These are phyloP conservation scores for Antechinus stuartii DNA, from an alignment of 2,113 vertebrate genomes.

Conservation along the genomic window DNA sequence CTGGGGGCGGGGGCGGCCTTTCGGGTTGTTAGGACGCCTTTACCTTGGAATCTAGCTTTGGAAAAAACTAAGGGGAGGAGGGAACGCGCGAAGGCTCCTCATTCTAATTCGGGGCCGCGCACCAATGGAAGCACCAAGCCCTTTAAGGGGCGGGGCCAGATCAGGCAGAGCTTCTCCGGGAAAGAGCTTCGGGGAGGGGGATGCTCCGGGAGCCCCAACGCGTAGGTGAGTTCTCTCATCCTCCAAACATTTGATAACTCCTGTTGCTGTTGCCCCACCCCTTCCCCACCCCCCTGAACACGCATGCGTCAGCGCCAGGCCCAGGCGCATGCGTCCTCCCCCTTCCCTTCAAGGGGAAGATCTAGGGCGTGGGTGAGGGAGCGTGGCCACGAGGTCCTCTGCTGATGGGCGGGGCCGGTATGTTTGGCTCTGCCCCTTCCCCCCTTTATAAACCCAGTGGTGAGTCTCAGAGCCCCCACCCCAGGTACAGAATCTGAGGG, in stretches of 20 bases:
- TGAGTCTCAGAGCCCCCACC: too few species aligned
- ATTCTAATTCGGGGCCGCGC: not conserved
- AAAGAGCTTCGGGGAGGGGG: not conserved
- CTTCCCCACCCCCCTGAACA: not conserved
- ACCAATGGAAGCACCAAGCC: not conserved
- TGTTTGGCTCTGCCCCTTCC: too few species aligned
- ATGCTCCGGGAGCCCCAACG: not conserved
- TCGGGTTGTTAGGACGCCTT: not conserved
- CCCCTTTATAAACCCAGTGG: too few species aligned
- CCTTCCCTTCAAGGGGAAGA: too few species aligned
- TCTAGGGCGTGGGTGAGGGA: too few species aligned
- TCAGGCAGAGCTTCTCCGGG: accelerated
- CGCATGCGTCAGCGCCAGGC: not conserved
- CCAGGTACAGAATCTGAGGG: too few species aligned
- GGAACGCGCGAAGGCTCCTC: not conserved
- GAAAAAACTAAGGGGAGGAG: not conserved
- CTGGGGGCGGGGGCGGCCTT: too few species aligned
- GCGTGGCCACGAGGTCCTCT: too few species aligned
- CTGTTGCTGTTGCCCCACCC: not conserved
- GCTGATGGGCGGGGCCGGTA: too few species aligned
- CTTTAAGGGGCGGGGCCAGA: too few species aligned
- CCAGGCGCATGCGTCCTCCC: not conserved
- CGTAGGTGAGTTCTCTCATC: not conserved
- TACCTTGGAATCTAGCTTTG: too few species aligned
- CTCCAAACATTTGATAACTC: too few species aligned